A percentile compares a stretch with the other conserved stretches of the same genome.
These are phyloP conservation scores for Pipistrellus pygmaeus DNA, from an alignment of 2,797 vertebrate genomes.

Conservation along the genomic window DNA sequence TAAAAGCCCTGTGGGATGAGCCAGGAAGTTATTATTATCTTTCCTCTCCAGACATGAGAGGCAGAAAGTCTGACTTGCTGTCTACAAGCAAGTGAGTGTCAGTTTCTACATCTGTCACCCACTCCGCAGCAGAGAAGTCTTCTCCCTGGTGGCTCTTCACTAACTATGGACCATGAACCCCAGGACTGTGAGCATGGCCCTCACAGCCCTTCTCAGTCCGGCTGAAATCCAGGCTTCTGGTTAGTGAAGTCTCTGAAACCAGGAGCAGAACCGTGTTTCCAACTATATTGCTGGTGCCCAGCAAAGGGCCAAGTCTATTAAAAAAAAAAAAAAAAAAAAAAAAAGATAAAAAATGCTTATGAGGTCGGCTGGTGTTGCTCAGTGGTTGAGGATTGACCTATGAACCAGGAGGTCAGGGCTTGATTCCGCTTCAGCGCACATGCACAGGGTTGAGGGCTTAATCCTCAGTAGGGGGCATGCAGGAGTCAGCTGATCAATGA, in stretches of 20 bases:
- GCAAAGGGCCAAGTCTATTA: not conserved
- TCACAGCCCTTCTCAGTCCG: not conserved
- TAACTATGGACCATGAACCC: not conserved
- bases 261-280: not conserved
- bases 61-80: not conserved
- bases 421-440: no score
- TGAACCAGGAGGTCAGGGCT: no score
- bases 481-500: no score
- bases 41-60: conserved; percentile 1
- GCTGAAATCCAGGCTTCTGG: not conserved
- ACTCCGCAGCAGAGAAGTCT: not conserved
- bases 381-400: no score
- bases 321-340: not conserved
- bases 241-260: not conserved
- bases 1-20: not conserved
- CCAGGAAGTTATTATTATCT: conserved; percentile 2
- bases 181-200: not conserved
- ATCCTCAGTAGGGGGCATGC: no score
- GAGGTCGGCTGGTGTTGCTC: not conserved
- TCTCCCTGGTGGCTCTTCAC: not conserved
- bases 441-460: no score
- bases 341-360: not conserved
- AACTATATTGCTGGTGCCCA: not conserved
- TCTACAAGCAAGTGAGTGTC: not conserved
- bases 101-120: not conserved